phyloP scores from a whole-genome alignment of 1,140 invertebrate genomes.

The Cryptotermes secundus region DNA sequence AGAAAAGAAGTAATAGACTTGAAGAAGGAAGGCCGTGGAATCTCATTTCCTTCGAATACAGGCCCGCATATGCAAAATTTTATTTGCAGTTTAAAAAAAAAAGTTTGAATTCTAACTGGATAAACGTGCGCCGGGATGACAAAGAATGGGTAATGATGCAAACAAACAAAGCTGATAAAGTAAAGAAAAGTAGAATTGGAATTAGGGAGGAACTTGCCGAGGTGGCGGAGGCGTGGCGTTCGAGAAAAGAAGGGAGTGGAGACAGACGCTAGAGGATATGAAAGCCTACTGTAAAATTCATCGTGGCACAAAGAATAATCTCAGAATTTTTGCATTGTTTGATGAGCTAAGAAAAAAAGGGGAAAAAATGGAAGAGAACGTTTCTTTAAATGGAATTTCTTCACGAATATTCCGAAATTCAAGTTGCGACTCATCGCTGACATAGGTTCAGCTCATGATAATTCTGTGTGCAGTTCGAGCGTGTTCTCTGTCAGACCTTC shows the following conservation, averaged over 20 bases:
- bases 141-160: slow-evolving; percentile 6
- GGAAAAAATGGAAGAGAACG: neutral
- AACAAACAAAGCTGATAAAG: slow-evolving; percentile 13
- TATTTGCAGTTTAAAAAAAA: slow-evolving; percentile 16
- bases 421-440: too few species aligned
- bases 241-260: too few species aligned
- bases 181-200: neutral
- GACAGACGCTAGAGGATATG: slow-evolving; percentile 1
- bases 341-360: neutral
- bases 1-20: neutral
- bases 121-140: neutral
- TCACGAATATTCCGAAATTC: too few species aligned
- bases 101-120: slow-evolving; percentile 17
- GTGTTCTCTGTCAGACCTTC: too few species aligned
- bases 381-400: neutral
- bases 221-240: neutral
- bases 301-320: slow-evolving; percentile 19
- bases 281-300: slow-evolving; percentile 31
- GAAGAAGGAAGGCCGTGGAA: neutral
- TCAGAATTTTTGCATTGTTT: slow-evolving; percentile 7
- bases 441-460: too few species aligned
- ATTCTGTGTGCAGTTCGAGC: too few species aligned
- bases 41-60: neutral
- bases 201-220: neutral
- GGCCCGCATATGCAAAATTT: slow-evolving; percentile 9